Evolutionary conservation across 2,797 vertebrate genomes (phyloP), one percentile per base, ranked within the genome.

Genomic region (Aulostomus chinensis): DNA sequence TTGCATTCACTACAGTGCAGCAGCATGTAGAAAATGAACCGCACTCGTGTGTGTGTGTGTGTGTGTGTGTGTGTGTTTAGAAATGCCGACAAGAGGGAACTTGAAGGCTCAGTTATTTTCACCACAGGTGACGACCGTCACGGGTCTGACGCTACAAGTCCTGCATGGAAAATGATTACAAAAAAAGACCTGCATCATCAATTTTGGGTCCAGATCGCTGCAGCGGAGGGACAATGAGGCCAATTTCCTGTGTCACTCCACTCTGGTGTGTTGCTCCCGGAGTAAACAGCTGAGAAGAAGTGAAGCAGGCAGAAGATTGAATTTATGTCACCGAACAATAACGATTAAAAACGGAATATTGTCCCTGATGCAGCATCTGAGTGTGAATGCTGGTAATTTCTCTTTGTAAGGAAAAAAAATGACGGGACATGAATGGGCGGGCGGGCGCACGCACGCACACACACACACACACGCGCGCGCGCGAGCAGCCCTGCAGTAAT

Each of bases 381-480:
- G 28, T 29, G 31, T 25, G 63, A 65, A 85, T 30, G 40, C 57
- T 54, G 30, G 52, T 80, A 53, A 80, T 86, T 87, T 78, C 13
- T 76, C 58, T 68, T 53, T 64, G 58, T 61, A 52, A 36, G 41
- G 46, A 68, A 76, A 76, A 77, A 68, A 76, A 76, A 77, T 66
- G 65, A 80, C 51, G 31, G 70, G 70, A 68, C 76, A 55, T 78
- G 73, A 86, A 85, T 72, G 32, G 60, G 58, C 18, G n/a, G n/a
- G n/a, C n/a, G n/a, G n/a, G 29, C 54, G 28, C 60, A 40, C 61
- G 34, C 28, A 33, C 50, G 33, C 36, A 41, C 38, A 17, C 61
- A 41, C 58, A 46, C 67, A 34, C 60, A 57, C 59, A 28, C 68
- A 54, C 39, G 40, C 53, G 16, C 18, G 37, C 34, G 10, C 50